Percentiles rank a stretch among this genome's conserved stretches.
phyloP scores from a whole-genome alignment of 2,797 vertebrate species.

The Pagetopsis macropterus region DNA sequence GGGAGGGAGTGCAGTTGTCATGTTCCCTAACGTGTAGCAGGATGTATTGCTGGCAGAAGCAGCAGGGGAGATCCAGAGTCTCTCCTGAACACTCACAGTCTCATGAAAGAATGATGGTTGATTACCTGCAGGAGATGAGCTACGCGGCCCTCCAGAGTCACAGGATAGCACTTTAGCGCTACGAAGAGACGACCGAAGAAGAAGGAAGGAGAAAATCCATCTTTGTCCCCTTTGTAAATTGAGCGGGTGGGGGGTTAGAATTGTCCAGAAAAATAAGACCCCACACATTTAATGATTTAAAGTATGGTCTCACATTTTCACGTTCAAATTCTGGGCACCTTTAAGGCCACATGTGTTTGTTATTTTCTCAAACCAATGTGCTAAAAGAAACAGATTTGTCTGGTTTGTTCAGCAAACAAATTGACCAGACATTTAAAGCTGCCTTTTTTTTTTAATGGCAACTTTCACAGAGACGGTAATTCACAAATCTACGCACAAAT shows the following conservation, averaged over 20 bases:
- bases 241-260: not conserved
- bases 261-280: constrained; percentile 18
- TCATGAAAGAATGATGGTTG: constrained; percentile 84
- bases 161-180: constrained; percentile 54
- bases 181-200: constrained; percentile 36
- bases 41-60: constrained; percentile 76
- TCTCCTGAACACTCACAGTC: constrained; percentile 79
- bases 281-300: constrained; percentile 3
- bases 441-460: not conserved
- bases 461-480: not conserved
- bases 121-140: constrained; percentile 83
- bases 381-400: not conserved
- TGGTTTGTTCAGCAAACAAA: not conserved
- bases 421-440: not conserved
- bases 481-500: not conserved
- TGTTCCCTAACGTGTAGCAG: constrained; percentile 80
- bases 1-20: constrained; percentile 77
- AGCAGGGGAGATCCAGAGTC: constrained; percentile 67
- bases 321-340: not conserved
- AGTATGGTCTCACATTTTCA: not conserved
- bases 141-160: constrained; percentile 60
- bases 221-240: constrained; percentile 20
- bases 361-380: not conserved
- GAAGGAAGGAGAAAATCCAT: constrained; percentile 22
- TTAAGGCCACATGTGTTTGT: not conserved